Evolutionary conservation across 2,797 vertebrate genomes (phyloP), one percentile per base, ranked within the genome.

Genomic region (Spinus olivaceus): DNA sequence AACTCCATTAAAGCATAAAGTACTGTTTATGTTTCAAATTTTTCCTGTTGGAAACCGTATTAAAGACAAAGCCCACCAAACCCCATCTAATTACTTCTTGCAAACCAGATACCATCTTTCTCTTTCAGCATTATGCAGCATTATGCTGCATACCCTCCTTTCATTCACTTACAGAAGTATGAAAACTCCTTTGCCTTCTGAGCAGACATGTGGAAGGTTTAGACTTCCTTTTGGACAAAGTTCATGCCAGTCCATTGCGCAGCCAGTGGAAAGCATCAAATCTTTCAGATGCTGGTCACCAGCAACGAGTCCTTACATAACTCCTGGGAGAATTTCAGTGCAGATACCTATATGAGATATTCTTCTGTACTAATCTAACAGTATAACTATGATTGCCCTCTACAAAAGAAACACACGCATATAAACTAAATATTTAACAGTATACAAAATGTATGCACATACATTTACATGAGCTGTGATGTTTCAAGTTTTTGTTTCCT

Each of bases 21-120:
- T n/a, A 59, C 7, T 57, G 28, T 49, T 91, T 84, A 66, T 47
- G 28, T 80, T 94, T 83, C 81, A 65, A n/a, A 60, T 25, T 72
- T 14, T 69, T 92, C 46, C 25, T 59, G 9, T n/a, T 41, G 9
- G 78, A 82, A 91, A 93, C 12, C 33, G 41, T 25, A 46, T 0
- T 57, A 51, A 50, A 86, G 32, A 53, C 44, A 81, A 94, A 80
- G 51, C 10, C 20, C 46, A 80, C 13, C 77, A 70, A 61, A 42
- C n/a, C 7, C 25, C 23, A 67, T 27, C 28, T 50, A 83, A 47
- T 56, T 73, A 63, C 27, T 80, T 76, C 61, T 44, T n/a, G 33
- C 33, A 61, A 93, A 87, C 19, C 17, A 81, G 67, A 44, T 3
- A 42, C 5, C 19, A 56, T 33, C 44, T 63, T 66, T 64, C 81